Percentiles rank a stretch among this genome's conserved stretches.
Conservation (phyloP, 2,797 vertebrate genomes). For the Erithacus rubecula region DNA sequence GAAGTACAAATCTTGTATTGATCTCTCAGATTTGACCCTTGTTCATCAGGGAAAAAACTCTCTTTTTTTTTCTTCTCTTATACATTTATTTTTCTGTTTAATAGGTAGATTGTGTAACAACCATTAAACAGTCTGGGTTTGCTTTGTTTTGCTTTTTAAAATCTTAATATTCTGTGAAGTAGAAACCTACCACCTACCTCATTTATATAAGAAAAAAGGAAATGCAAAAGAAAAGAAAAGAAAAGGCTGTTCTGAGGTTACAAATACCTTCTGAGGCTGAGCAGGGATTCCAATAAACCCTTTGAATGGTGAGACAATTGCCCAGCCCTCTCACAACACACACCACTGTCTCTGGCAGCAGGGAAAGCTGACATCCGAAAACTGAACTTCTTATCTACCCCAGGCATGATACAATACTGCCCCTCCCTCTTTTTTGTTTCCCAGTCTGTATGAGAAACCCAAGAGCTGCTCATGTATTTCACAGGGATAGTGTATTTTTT, state of each 20-base stretch:
- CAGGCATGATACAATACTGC: not conserved
- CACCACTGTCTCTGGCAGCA: not conserved
- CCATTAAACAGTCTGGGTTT: not conserved
- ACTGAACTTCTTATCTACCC: not conserved
- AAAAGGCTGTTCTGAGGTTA: not conserved
- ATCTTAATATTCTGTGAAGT: not conserved
- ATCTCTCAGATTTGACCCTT: not conserved
- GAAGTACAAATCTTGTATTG: slow-evolving; percentile 2
- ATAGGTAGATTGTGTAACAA: not conserved
- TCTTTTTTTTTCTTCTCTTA: not conserved
- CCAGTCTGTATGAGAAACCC: not conserved
- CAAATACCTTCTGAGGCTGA: not conserved
- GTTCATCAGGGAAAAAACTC: not conserved
- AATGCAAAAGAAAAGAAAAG: not conserved
- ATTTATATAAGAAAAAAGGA: not conserved
- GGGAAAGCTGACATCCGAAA: not conserved
- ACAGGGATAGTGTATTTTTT: rapidly evolving
- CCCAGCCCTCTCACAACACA: not conserved
- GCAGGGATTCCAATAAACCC: not conserved
- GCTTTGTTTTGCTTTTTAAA: not conserved
- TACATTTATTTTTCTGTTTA: not conserved
- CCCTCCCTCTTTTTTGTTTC: not conserved
- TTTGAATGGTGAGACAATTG: not conserved
- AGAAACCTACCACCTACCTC: not conserved
- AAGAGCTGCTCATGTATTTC: not conserved